phyloP scores from a whole-genome alignment of 2,113 vertebrate species.

The Epinephelus fuscoguttatus region DNA sequence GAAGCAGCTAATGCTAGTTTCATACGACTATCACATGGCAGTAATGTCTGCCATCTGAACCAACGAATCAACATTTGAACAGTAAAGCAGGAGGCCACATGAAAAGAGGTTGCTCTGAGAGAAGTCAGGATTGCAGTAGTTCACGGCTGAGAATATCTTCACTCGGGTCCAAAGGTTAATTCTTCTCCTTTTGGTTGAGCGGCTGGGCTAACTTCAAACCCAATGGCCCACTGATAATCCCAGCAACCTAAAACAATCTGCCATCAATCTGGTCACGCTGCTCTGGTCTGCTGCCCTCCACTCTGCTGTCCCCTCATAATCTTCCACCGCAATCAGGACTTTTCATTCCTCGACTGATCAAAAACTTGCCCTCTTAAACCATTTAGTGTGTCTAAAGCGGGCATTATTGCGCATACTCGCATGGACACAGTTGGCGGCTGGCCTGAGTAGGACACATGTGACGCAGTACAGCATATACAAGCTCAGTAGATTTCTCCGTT shows the following conservation, averaged over 20 bases:
- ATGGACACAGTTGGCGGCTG: background rate
- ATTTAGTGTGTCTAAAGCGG: conserved; percentile 21
- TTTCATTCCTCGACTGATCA: conserved; percentile 53
- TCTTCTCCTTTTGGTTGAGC: conserved; percentile 41
- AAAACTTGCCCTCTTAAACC: conserved; percentile 49
- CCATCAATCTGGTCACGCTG: conserved; percentile 70
- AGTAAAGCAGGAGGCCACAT: conserved; percentile 16
- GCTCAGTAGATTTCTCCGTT: background rate
- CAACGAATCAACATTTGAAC: background rate
- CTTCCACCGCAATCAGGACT: conserved; percentile 49
- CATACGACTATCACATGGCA: background rate
- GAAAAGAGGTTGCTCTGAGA: conserved; percentile 16
- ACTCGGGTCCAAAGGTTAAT: conserved; percentile 54
- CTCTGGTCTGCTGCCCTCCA: conserved; percentile 47
- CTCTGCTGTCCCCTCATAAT: conserved; percentile 48
- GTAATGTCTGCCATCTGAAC: conserved; percentile 11
- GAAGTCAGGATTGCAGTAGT: conserved; percentile 32
- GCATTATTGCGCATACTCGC: conserved; percentile 17
- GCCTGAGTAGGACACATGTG: conserved; percentile 33
- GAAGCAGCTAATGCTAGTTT: background rate
- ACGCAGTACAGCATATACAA: background rate
- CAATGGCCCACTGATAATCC: conserved; percentile 61
- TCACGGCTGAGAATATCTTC: conserved; percentile 45
- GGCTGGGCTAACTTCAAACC: conserved; percentile 58
- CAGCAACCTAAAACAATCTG: conserved; percentile 67